Base-by-base conservation (phyloP, 2,113 vertebrate genomes). In the Cromileptes altivelis region DNA sequence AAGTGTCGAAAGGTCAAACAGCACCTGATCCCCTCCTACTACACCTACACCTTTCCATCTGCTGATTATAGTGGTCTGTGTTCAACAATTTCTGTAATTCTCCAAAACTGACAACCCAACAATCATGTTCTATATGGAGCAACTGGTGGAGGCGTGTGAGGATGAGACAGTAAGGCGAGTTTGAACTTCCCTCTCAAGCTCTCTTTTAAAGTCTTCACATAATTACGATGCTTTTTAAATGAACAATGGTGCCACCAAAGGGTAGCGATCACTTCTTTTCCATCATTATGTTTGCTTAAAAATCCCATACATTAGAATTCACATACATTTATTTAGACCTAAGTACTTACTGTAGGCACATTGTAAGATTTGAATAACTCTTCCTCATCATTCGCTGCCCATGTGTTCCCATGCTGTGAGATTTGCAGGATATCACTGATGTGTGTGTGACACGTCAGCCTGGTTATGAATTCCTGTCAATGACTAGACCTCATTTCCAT, bases 401-500 rank as follows among this genome's bases (percentile, higher is more conserved):
- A 14, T 55, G 83, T 76, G 71, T 62, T 83, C 60, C 47, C 72
- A 37, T 64, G 56, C 30, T 70, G 75, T 9, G 52, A 70, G 63
- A 75, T 83, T 55, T 61, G 10, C 62, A 78, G 57, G 70, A 47
- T 82, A 62, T 76, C 63, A 75, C 18, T 0, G 65, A 70, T 49
- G n/a, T 49, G 57, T 82, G 81, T 82, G 81, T 80, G 65, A 90
- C 73, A 81, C 37, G 64, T 86, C 71, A 74, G 72, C 57, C 84
- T 74, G 65, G 74, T 91, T 88, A 85, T 87, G 89, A 88, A 92
- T 84, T 89, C 71, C 62, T 88, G 85, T 93, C 79, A 91, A 82
- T 88, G 87, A 85, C 69, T 65, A 25, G 45, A 84, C 21, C 85
- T 92, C 85, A 86, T 94, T 92, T 92, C 70, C 85, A 93, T 85